Evolutionary conservation across 2,113 vertebrate genomes (phyloP).

Genomic region (Proterorhinus semilunaris): DNA sequence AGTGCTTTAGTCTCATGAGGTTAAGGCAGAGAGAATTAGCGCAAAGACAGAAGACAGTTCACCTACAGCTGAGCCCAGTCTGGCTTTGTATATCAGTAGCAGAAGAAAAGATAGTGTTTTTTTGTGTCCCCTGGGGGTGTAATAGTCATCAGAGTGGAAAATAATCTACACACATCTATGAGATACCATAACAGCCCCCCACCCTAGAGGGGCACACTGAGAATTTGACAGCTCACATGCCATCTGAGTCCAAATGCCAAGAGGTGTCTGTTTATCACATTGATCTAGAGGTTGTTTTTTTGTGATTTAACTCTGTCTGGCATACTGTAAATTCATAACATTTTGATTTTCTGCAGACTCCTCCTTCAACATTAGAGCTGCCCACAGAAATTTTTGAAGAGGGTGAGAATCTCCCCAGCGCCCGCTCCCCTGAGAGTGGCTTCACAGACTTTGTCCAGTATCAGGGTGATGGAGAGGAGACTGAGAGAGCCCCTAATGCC

Average conservation of each 20-base stretch:
- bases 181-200: constrained; percentile 23
- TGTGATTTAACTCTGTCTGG: neutral
- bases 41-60: constrained; percentile 46
- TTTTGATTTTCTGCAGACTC: constrained; percentile 61
- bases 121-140: constrained; percentile 36
- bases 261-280: constrained; percentile 10
- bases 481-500: constrained; percentile 62
- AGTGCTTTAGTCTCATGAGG: constrained; percentile 28
- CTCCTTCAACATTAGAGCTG: constrained; percentile 73
- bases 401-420: constrained; percentile 80
- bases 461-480: constrained; percentile 81
- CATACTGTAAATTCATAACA: neutral
- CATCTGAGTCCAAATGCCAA: constrained; percentile 72
- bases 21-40: constrained; percentile 24
- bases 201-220: constrained; percentile 44
- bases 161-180: constrained; percentile 35
- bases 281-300: constrained; percentile 14
- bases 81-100: constrained; percentile 42
- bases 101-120: constrained; percentile 30
- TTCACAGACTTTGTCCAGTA: constrained; percentile 97
- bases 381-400: constrained; percentile 84
- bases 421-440: constrained; percentile 87
- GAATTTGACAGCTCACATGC: constrained; percentile 24
- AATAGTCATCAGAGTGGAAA: constrained; percentile 63
- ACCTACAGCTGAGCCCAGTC: constrained; percentile 67